Percentiles rank a stretch among this genome's conserved stretches.
These are phyloP conservation scores for Cynopterus sphinx DNA, from an alignment of 2,797 vertebrate genomes.

Conservation along the genomic window DNA sequence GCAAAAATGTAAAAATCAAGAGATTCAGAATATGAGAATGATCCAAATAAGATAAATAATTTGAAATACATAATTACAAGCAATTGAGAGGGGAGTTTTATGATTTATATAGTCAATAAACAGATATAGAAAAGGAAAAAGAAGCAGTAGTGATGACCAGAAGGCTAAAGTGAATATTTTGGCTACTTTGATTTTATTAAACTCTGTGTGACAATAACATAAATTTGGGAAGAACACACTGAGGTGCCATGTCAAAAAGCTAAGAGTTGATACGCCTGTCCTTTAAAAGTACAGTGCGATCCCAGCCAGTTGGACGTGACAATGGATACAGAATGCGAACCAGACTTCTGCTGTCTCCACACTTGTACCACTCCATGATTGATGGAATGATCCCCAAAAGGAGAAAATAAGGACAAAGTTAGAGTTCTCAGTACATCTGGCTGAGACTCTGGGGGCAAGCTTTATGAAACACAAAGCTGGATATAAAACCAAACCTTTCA, in stretches of 20 bases:
- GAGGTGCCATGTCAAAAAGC: conserved; percentile 51
- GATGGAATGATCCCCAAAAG: conserved; percentile 58
- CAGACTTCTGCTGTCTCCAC: conserved; percentile 67
- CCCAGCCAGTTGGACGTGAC: conserved; percentile 69
- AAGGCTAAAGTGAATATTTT: neutral
- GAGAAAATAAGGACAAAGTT: conserved; percentile 65
- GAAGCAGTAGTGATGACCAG: neutral
- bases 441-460: conserved; percentile 58
- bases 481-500: conserved; percentile 57
- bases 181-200: conserved; percentile 62
- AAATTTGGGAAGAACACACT: conserved; percentile 48
- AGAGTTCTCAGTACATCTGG: conserved; percentile 66
- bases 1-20: neutral
- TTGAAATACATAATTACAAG: conserved; percentile 29
- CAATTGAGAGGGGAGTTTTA: neutral
- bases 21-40: conserved; percentile 39
- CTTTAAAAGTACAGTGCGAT: conserved; percentile 49
- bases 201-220: conserved; percentile 41
- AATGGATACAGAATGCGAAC: conserved; percentile 66
- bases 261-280: conserved; percentile 37
- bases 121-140: neutral
- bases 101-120: conserved; percentile 9
- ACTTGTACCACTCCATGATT: conserved; percentile 53
- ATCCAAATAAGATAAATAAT: conserved; percentile 16
- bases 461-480: conserved; percentile 66